Conservation (phyloP, 2,113 vertebrate genomes). For the Tinamus guttatus region DNA sequence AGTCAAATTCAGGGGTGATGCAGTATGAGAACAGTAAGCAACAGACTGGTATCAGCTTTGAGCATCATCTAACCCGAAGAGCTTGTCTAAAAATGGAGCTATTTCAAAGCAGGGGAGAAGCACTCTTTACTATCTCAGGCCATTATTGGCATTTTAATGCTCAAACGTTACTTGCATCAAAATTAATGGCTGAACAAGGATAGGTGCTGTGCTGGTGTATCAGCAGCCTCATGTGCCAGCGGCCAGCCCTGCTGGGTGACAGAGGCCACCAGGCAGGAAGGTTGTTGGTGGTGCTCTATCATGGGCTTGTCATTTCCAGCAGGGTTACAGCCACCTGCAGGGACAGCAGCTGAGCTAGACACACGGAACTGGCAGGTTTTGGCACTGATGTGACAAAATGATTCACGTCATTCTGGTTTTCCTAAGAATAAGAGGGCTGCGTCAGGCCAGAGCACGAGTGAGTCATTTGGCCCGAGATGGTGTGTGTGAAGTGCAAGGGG, state of each 20-base stretch:
- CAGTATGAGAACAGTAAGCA: background rate
- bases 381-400: background rate
- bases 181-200: background rate
- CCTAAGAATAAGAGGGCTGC: background rate
- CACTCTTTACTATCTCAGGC: background rate
- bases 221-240: background rate
- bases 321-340: accelerated
- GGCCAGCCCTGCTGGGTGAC: background rate
- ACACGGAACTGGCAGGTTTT: accelerated
- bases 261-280: background rate
- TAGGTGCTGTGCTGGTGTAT: background rate
- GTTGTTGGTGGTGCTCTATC: background rate
- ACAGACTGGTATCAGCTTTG: background rate
- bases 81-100: background rate
- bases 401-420: background rate
- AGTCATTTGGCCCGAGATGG: background rate
- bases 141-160: background rate
- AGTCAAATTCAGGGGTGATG: background rate
- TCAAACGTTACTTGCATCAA: background rate
- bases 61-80: background rate
- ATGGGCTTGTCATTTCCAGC: accelerated
- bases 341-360: background rate
- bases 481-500: background rate
- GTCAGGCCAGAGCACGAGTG: background rate
- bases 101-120: background rate